A percentile compares a stretch with the other conserved stretches of the same genome.
phyloP scores from a whole-genome alignment of 1,140 invertebrate genomes.

The Hylyphantes graminicola region DNA sequence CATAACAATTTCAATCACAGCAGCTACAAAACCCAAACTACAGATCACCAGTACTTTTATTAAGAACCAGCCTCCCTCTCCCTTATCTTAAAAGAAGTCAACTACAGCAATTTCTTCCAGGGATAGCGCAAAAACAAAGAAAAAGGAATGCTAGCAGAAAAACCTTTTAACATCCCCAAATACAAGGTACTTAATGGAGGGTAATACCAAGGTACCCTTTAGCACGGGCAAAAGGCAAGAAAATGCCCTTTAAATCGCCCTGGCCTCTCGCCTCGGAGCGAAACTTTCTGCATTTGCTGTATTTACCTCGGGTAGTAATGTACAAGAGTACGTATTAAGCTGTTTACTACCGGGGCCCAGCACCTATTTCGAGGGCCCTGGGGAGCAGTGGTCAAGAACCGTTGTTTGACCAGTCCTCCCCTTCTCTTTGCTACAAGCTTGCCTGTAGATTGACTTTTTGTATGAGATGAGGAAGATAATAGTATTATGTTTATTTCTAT shows the following conservation, averaged over 20 bases:
- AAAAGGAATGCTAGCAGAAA: slow-evolving; percentile 3
- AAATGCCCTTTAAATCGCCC: slow-evolving; percentile 56
- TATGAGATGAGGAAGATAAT: too few species aligned
- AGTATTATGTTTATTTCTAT: too few species aligned
- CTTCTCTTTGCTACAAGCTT: slow-evolving; percentile 4
- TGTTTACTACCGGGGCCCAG: slow-evolving; percentile 55
- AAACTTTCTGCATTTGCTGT: slow-evolving; percentile 37
- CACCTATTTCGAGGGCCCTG: slow-evolving; percentile 29
- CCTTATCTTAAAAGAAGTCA: too few species aligned
- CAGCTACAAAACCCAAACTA: too few species aligned
- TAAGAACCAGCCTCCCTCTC: too few species aligned
- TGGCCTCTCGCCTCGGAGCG: slow-evolving; percentile 40
- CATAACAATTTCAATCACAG: too few species aligned
- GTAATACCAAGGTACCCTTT: slow-evolving; percentile 41
- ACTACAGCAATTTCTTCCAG: too few species aligned
- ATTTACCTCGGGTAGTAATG: slow-evolving; percentile 54
- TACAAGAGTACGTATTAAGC: slow-evolving; percentile 59
- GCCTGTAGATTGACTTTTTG: slow-evolving; percentile 40
- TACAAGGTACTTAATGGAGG: slow-evolving; percentile 20
- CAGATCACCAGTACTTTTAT: too few species aligned
- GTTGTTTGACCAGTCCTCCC: slow-evolving; percentile 54
- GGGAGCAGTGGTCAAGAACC: slow-evolving; percentile 57
- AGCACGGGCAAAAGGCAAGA: slow-evolving; percentile 20
- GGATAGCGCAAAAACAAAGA: neutral
- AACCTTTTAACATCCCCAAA: slow-evolving; percentile 32